phyloP scores from a whole-genome alignment of 2,797 vertebrate species.

The Propithecus deckenii region DNA sequence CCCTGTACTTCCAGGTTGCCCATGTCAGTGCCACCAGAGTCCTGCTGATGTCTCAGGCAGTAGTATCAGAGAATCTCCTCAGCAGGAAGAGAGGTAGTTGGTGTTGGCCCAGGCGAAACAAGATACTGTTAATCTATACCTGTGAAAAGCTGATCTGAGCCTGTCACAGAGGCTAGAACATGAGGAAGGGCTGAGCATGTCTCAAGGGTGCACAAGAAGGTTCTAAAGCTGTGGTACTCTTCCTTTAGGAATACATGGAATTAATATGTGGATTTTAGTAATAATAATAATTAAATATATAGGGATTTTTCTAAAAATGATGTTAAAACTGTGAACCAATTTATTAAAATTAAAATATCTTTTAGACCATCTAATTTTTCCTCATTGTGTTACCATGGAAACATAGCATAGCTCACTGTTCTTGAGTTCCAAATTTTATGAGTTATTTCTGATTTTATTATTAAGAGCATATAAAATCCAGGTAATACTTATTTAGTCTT shows the following conservation, averaged over 20 bases:
- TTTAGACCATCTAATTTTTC: constrained; percentile 38
- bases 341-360: constrained; percentile 51
- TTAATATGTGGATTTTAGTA: background rate
- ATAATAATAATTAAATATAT: background rate
- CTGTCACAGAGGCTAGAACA: background rate
- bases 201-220: background rate
- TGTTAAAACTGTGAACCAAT: background rate
- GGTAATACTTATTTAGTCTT: constrained; percentile 47
- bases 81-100: background rate
- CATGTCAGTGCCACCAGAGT: background rate
- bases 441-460: constrained; percentile 67
- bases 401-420: constrained; percentile 76
- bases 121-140: background rate
- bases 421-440: constrained; percentile 77
- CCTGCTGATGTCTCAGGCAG: background rate
- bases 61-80: background rate
- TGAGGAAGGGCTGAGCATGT: background rate
- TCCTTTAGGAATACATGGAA: background rate
- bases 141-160: background rate
- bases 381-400: constrained; percentile 84
- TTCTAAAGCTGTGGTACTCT: background rate
- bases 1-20: background rate
- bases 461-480: constrained; percentile 48
- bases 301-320: constrained; percentile 16
- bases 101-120: background rate